Base-by-base conservation (phyloP, 2,797 vertebrate species). In the Syncerus caffer region DNA sequence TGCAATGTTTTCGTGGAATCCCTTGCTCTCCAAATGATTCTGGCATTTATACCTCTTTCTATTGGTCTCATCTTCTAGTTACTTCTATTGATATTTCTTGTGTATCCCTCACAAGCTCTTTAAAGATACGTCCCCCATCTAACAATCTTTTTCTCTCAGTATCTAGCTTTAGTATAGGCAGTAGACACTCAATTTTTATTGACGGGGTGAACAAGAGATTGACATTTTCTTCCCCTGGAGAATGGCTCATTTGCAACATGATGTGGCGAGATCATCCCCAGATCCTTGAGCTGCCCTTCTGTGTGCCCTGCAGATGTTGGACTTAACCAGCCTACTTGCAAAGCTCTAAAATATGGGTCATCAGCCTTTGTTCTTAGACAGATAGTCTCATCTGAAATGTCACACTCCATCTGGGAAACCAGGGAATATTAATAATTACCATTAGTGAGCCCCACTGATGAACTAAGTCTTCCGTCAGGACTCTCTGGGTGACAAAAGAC, bases 91-190 rank as follows among this genome's bases (percentile, higher is more conserved):
- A 45, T 76, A 76, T 78, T 86, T 93, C 50, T 96, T 71, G 7
- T 53, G 5, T 79, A 76, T 91, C 74, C 17, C 38, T 89, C 88
- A 89, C 11, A 95, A 57, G 10, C 17, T 93, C 17, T 95, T 89
- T 53, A 79, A 82, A 90, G 80, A 60, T 4, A 1, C 45, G 2
- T 58, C 9, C 55, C 38, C 38, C 55, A 17, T 45, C 34, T 45
- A 34, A 51, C 27, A 74, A n/a, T n/a, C 74, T 92, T 96, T 90
- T 85, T 57, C 31, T 90, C 23, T 96, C 90, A n/a, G 17, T 74
- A 50, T 86, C 57, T 91, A 82, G 21, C 60, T 50, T 9, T 12
- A 89, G 58, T 84, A 17, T 3, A 55, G 31, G 55, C 42, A 78
- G 12, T 57, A 57, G 50, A 45, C n/a, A 25, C 17, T 93, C 25